These are phyloP conservation scores for Maniola jurtina DNA, from an alignment of 1,140 invertebrate species.

Conservation along the genomic window DNA sequence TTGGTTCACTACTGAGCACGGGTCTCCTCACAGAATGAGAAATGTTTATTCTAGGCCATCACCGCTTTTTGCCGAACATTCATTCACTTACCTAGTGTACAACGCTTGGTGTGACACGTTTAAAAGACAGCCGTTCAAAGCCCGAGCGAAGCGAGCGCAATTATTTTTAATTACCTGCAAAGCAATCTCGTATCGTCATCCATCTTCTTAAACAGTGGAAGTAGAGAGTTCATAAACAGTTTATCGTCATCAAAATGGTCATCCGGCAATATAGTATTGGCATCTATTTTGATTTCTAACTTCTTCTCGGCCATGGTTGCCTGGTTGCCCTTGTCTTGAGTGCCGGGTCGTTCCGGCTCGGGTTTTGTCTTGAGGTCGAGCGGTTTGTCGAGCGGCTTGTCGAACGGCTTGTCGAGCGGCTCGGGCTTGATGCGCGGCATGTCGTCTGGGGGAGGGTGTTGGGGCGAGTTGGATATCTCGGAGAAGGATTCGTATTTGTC, in stretches of 20 bases:
- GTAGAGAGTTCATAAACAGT: constrained; percentile 67
- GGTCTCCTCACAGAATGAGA: too few species aligned
- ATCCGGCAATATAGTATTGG: constrained; percentile 60
- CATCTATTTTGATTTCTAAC: constrained; percentile 63
- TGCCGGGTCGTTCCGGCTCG: constrained; percentile 48
- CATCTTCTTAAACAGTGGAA: constrained; percentile 70
- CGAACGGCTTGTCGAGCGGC: constrained; percentile 22
- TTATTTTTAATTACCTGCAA: constrained; percentile 37
- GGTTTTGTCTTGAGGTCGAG: constrained; percentile 65
- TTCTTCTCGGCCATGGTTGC: constrained; percentile 40
- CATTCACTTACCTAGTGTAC: too few species aligned
- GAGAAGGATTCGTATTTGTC: constrained; percentile 69
- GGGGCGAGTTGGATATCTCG: constrained; percentile 66
- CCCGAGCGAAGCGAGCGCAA: too few species aligned
- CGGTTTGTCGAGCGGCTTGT: constrained; percentile 47
- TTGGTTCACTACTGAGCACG: too few species aligned
- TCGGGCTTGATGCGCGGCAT: constrained; percentile 52
- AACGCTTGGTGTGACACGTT: too few species aligned
- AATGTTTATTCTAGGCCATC: too few species aligned
- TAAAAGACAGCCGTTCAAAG: too few species aligned
- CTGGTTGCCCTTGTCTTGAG: constrained; percentile 56
- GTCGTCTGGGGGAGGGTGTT: constrained; percentile 59
- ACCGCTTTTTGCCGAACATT: too few species aligned
- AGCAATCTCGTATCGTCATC: constrained; percentile 63
- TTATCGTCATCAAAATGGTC: constrained; percentile 69